Conservation (phyloP, 92 coral and sea anemone genomes). For the Montipora capitata region DNA sequence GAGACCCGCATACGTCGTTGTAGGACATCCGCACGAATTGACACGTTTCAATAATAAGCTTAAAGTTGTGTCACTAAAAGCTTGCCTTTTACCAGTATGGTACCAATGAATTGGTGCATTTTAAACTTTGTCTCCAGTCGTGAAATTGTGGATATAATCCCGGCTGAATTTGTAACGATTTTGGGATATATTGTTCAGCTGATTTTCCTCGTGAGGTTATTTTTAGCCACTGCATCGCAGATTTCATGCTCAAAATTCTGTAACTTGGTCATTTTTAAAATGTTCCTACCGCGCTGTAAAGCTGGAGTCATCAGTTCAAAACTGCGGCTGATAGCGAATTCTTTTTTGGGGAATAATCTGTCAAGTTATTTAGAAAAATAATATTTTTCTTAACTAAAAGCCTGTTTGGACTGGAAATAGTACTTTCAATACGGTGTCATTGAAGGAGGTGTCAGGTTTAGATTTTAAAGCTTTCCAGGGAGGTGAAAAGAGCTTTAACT, state of each 20-base stretch:
- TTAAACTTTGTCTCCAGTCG: conserved; percentile 7
- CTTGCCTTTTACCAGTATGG: not conserved
- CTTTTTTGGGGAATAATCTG: conserved; percentile 3
- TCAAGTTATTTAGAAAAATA: conserved; percentile 9
- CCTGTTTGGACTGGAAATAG: conserved; percentile 25
- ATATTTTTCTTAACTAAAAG: conserved; percentile 40
- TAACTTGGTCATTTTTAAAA: not conserved
- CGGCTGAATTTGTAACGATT: not conserved
- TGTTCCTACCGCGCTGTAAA: not conserved
- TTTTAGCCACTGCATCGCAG: not conserved
- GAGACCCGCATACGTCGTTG: not conserved
- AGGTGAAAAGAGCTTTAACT: conserved; percentile 25
- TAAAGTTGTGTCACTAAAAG: not conserved
- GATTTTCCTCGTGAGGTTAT: not conserved
- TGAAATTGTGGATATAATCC: not conserved
- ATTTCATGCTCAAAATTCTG: not conserved
- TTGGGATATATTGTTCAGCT: not conserved
- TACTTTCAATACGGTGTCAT: not conserved
- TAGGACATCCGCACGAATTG: not conserved
- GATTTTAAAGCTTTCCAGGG: conserved; percentile 2
- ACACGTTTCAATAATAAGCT: conserved; percentile 3
- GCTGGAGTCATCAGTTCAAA: not conserved
- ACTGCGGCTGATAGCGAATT: not conserved
- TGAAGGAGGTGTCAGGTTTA: conserved; percentile 40
- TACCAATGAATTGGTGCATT: not conserved